phyloP scores from a whole-genome alignment of 2,888 invertebrate species.

The Clitarchus hookeri region DNA sequence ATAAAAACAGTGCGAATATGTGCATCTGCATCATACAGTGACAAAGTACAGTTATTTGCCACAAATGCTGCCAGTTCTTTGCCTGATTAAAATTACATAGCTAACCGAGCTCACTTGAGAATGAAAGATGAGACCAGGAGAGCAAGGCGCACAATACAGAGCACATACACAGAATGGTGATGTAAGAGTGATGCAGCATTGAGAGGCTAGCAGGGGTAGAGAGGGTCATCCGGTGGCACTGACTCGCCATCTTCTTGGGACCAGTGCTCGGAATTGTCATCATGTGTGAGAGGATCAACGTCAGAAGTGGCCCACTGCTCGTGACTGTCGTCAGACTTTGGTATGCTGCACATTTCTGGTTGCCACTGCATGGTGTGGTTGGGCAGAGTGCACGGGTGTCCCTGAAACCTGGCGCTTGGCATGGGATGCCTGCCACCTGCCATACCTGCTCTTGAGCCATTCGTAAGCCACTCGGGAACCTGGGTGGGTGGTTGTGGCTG shows the following conservation, averaged over 20 bases:
- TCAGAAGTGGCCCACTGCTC: background rate
- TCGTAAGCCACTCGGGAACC: background rate
- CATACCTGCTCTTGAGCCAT: background rate
- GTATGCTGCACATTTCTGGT: background rate
- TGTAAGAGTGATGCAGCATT: no score
- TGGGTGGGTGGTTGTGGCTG: background rate
- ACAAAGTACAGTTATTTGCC: no score
- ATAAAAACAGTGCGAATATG: no score
- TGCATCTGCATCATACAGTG: no score
- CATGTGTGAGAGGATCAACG: background rate
- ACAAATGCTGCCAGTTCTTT: no score
- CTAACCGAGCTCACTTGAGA: no score
- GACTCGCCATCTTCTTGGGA: no score
- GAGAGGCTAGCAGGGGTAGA: background rate
- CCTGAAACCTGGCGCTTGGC: background rate
- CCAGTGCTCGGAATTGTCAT: background rate
- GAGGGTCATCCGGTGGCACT: background rate
- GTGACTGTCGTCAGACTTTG: background rate
- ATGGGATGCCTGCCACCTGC: no score
- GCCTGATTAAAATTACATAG: no score
- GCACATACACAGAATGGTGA: no score
- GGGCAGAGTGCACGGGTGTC: background rate
- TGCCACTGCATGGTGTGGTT: background rate
- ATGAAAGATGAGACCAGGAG: no score
- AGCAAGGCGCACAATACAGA: no score